Base-by-base conservation (phyloP, 2,888 invertebrate species). In the Agrochola litura region DNA sequence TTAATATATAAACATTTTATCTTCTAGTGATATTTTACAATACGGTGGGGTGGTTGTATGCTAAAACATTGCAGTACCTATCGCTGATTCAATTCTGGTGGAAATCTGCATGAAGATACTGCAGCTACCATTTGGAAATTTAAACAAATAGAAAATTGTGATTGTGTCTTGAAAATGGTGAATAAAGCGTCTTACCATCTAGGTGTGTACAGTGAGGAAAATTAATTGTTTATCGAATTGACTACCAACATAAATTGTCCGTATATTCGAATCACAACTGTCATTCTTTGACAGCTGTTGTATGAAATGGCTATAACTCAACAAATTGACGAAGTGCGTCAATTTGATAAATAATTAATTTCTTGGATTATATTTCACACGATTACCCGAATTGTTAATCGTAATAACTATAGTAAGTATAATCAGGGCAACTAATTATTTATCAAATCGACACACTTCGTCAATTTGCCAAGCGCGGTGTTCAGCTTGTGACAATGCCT, bases 1-100 rank as follows among this genome's bases (percentile, higher is more conserved):
- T 58, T 30, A 14, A 54, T 70, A 37, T 54, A 19, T 58, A 73
- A 66, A 73, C 54, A 64, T 73, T 70, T 58, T 66, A 56, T 71
- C n/a, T 54, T 58, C 67, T 16, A 49, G 12, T 30, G 16, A 41
- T 54, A 70, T 63, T 74, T 37, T 25, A 71, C 37, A 63, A 54
- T 71, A 37, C 58, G n/a, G 52, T 22, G 6, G 6, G 14, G 52
- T n/a, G 12, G 14, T 63, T 16, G 9, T 16, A 30, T 16, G 37
- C 22, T n/a, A 14, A 46, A 46, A 54, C 49, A 70, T 49, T 49
- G 46, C 22, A 65, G 0, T 43, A 30, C 30, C 30, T 30, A 49
- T 25, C 19, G 16, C n/a, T 52, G 41, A 78, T 81, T 60, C 0
- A 43, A 60, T 78, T 78, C 46, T 37, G 10, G 4, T 46, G 9